phyloP scores from a whole-genome alignment of 2,797 vertebrate genomes.

The Muraenolepis orangiensis region DNA sequence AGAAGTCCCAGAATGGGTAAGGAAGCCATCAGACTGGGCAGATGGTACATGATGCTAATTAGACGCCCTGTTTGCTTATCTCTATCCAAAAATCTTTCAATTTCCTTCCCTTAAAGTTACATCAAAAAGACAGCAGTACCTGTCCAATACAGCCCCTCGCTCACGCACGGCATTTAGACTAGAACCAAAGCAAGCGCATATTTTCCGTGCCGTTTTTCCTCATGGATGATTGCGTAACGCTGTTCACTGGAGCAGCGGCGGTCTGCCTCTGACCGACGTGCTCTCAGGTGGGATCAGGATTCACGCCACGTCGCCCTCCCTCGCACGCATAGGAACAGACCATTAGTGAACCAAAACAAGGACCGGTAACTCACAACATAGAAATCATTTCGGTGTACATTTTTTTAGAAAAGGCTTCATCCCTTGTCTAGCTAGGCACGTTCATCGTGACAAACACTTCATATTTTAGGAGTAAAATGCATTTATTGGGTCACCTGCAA shows the following conservation, averaged over 20 bases:
- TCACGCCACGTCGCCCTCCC: too few relatives aligned
- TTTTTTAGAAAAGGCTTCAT: not conserved
- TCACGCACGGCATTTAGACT: not conserved
- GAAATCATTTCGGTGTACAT: not conserved
- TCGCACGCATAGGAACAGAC: not conserved
- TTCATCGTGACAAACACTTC: slow-evolving; percentile 25
- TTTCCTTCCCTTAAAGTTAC: not conserved
- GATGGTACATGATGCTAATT: slow-evolving; percentile 69
- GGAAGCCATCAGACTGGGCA: slow-evolving; percentile 53
- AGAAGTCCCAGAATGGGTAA: slow-evolving; percentile 37
- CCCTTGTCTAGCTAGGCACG: not conserved
- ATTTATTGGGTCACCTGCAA: not conserved
- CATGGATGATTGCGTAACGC: not conserved
- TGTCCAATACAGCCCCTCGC: slow-evolving; percentile 1
- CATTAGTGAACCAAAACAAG: not conserved
- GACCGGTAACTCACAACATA: not conserved
- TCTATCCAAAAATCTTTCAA: slow-evolving; percentile 42
- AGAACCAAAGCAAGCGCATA: not conserved
- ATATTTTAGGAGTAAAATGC: not conserved
- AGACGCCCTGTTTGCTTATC: slow-evolving; percentile 40
- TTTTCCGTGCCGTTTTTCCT: not conserved
- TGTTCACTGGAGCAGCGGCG: not conserved
- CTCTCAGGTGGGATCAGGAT: not conserved
- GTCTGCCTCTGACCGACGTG: not conserved
- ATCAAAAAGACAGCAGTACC: slow-evolving; percentile 15